Evolutionary conservation across 1,140 invertebrate species (phyloP), one percentile per base, ranked within the genome.

Genomic region (Metaphire vulgaris): DNA sequence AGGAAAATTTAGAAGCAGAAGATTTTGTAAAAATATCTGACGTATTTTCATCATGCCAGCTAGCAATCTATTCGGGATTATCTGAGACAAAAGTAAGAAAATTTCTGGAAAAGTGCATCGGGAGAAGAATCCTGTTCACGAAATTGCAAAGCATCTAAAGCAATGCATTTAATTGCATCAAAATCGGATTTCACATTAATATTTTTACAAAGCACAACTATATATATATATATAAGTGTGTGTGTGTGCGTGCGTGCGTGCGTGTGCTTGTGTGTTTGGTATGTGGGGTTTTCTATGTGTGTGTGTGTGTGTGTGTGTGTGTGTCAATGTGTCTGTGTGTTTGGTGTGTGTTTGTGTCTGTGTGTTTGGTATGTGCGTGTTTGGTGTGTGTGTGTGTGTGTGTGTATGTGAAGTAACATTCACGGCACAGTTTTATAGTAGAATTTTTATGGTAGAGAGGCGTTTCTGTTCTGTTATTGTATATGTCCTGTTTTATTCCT

Each of bases 201-300:
- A 15, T 65, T 65, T 26, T 14, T 65, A 65, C 56, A 26, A 15
- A 65, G 14, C 26, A 65, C 56, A 26, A 14, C 14, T 65, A 26
- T 65, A 65, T 65, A 26, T 65, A 65, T 65, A 26, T 65, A 65
- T 65, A 26, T 65, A 65, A 15, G 56, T 65, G 26, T 65, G 56
- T 65, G 26, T 65, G 56, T 15, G 26, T 65, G 56, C 26, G 26
- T 65, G 56, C 26, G 26, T 65, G 56, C 26, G 26, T 65, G 56
- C 26, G 26, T 65, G 56, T 65, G 26, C n/a, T n/a, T n/a, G n/a
- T n/a, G n/a, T n/a, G n/a, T n/a, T n/a, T n/a, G n/a, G n/a, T n/a
- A n/a, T n/a, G n/a, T n/a, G n/a, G n/a, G n/a, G n/a, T n/a, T n/a
- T n/a, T 65, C 14, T 65, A 65, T 65, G 56, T 65, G 26, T 65